Percentiles rank a stretch among this genome's conserved stretches.
phyloP scores from a whole-genome alignment of 2,888 invertebrate genomes.

The Lutraria lutraria region DNA sequence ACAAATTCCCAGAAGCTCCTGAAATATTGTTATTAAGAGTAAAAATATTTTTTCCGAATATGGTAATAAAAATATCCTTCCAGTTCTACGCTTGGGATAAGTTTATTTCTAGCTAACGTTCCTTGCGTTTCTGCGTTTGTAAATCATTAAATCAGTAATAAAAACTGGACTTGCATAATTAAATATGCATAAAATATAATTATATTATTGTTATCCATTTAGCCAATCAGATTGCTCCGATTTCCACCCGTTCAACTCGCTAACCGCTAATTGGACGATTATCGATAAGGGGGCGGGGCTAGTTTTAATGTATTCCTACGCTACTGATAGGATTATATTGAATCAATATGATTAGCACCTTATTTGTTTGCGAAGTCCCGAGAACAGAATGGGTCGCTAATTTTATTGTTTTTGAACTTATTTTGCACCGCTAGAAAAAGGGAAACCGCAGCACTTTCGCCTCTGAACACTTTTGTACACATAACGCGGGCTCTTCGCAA shows the following conservation, averaged over 20 bases:
- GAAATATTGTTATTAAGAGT: not conserved
- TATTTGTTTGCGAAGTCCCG: conserved; percentile 55
- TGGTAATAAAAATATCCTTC: not conserved
- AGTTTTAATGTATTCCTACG: conserved; percentile 46
- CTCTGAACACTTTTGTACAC: not conserved
- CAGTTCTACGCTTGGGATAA: not conserved
- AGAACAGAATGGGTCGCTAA: conserved; percentile 60
- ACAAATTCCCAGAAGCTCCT: conserved; percentile 53
- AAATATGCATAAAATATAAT: conserved; percentile 54
- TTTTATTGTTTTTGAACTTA: conserved; percentile 23
- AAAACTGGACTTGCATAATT: conserved; percentile 43
- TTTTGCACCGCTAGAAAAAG: conserved; percentile 18
- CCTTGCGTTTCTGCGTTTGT: conserved; percentile 19
- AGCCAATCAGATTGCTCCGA: conserved; percentile 38
- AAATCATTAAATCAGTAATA: conserved; percentile 51
- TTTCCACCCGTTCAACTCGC: not conserved
- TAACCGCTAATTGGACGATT: conserved; percentile 14
- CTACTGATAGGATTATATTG: conserved; percentile 53
- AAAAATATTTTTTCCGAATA: not conserved
- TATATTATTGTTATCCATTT: conserved; percentile 34
- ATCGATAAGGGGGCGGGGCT: conserved; percentile 35
- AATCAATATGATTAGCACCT: conserved; percentile 63
- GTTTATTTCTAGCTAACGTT: conserved; percentile 19
- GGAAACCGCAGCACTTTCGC: not conserved
- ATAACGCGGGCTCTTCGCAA: not conserved